These are phyloP conservation scores for Pollenia angustigena DNA, from an alignment of 2,888 invertebrate genomes.

Conservation along the genomic window DNA sequence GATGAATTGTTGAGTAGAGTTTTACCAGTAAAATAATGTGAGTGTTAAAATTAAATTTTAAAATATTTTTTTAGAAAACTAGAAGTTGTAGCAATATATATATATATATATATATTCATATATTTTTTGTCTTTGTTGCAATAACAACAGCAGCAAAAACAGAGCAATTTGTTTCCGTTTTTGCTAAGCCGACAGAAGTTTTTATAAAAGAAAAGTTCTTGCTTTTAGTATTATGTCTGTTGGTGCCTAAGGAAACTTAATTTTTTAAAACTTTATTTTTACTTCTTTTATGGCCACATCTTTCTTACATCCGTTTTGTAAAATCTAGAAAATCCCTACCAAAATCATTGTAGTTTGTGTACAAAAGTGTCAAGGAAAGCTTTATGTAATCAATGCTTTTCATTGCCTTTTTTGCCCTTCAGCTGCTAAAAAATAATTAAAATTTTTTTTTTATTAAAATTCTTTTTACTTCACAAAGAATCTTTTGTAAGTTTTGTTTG, in stretches of 20 bases:
- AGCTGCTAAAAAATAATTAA: background rate
- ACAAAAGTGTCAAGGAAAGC: background rate
- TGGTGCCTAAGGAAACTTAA: background rate
- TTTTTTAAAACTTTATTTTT: background rate
- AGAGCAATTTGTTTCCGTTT: background rate
- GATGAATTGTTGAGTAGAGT: constrained; percentile 64
- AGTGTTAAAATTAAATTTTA: constrained; percentile 45
- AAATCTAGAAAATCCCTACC: background rate
- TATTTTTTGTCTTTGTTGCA: background rate
- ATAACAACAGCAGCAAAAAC: constrained; percentile 1
- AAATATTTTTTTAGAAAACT: constrained; percentile 24
- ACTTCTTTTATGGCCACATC: background rate
- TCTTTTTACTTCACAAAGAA: background rate
- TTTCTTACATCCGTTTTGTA: background rate
- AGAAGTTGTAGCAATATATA: constrained; percentile 31
- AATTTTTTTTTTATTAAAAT: background rate
- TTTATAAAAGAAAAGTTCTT: constrained; percentile 31
- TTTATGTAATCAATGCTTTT: constrained; percentile 30
- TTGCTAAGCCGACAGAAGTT: constrained; percentile 25
- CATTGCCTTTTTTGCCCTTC: background rate
- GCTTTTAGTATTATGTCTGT: background rate
- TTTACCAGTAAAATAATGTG: constrained; percentile 59
- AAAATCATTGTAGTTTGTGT: background rate
- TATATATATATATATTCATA: background rate
- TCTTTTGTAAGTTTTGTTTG: background rate